Evolutionary conservation across 2,888 invertebrate genomes (phyloP), one percentile per base, ranked within the genome.

Genomic region (Carabus problematicus): DNA sequence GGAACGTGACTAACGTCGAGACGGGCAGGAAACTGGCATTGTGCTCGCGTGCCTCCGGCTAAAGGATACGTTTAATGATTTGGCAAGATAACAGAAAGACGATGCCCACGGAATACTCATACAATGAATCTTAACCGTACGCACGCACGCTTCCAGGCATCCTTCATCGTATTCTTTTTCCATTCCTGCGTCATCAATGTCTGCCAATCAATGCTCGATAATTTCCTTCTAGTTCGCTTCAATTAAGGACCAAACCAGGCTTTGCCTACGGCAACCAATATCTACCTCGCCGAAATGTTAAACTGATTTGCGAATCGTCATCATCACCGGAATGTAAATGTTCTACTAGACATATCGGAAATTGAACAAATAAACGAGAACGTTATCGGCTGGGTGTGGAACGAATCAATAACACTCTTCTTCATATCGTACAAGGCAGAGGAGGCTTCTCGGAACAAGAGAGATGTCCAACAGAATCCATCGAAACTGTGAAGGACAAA

Each of bases 361-460:
- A 61, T 43, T 69, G 69, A 62, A 19, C 43, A 62, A 68, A 68
- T 62, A 62, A 69, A 69, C 61, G 61, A 62, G 55, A 56, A 60
- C 68, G 61, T 55, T 68, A 61, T 61, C 68, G 14, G 12, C 41
- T 42, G 59, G 39, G 58, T 47, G 55, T 42, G 39, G 40, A 39
- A 43, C 62, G 56, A 69, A 69, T 69, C 69, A 62, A 69, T 69
- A 69, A 62, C 69, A 68, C 67, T 60, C 60, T 59, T 67, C 67
- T 69, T 69, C 69, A 69, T 69, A 69, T 69, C 69, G 41, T 8
- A 41, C 19, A 42, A 19, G 19, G 45, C 19, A 8, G 52, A 11
- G 47, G 61, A 19, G 40, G 40, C 39, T n/a, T n/a, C n/a, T 18
- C 29, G 55, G 29, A 55, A 7, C n/a, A 55, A 18, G 55, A 18